Conservation (phyloP, 2,113 vertebrate species). For the Ciconia maguari region DNA sequence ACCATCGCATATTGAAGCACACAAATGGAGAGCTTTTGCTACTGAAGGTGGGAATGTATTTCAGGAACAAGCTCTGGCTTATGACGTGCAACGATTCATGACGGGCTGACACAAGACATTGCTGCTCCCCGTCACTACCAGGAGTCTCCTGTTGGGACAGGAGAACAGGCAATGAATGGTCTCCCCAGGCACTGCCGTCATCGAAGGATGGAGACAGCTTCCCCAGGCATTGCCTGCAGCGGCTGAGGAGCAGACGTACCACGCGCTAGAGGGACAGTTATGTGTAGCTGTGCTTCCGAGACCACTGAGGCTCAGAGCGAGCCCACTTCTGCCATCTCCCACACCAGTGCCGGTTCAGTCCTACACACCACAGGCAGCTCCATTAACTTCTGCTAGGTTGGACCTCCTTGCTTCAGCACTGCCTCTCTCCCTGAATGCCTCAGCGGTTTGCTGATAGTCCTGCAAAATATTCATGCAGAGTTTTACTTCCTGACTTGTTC, state of each 20-base stretch:
- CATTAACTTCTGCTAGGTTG: neutral
- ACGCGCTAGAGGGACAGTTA: fast-evolving
- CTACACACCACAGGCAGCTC: neutral
- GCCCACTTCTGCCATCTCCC: neutral
- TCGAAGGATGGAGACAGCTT: neutral
- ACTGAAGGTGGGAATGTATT: neutral
- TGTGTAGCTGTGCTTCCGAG: neutral
- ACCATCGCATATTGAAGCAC: neutral
- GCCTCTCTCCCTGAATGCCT: neutral
- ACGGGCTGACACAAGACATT: neutral
- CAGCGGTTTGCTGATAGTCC: neutral
- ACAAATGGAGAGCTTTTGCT: neutral
- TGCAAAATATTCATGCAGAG: neutral
- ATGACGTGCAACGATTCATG: neutral
- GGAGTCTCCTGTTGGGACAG: neutral
- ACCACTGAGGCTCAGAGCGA: neutral
- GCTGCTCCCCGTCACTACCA: neutral
- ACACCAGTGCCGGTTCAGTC: neutral
- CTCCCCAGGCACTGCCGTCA: neutral
- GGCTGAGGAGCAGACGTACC: neutral
- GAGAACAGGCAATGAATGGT: neutral
- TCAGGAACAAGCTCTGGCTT: neutral
- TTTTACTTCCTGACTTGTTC: neutral
- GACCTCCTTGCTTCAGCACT: neutral
- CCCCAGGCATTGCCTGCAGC: neutral